Conservation (phyloP, 2,797 vertebrate genomes). For the Novumbra hubbsi region DNA sequence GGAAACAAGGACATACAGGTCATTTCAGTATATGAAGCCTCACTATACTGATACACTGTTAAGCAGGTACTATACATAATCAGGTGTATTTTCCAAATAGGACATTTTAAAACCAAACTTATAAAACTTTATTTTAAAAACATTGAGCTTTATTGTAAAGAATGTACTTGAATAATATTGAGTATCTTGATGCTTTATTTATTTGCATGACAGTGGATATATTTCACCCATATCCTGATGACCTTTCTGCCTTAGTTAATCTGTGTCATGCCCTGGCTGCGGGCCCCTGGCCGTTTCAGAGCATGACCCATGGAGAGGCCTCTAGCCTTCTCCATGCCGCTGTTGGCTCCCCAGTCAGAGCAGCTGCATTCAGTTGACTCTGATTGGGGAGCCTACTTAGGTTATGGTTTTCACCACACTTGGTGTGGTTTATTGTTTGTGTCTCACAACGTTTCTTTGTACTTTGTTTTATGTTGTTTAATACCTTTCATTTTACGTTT, state of each 20-base stretch:
- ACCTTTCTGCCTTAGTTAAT: neutral
- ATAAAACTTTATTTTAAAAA: neutral
- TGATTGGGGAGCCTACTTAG: too few relatives aligned
- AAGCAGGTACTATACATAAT: neutral
- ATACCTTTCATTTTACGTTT: too few relatives aligned
- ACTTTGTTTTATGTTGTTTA: too few relatives aligned
- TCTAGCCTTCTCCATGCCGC: too few relatives aligned
- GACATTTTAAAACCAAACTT: neutral
- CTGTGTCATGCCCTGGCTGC: too few relatives aligned
- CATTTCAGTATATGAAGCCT: constrained; percentile 12
- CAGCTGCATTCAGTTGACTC: too few relatives aligned
- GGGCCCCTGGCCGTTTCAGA: too few relatives aligned
- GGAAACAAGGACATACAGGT: constrained; percentile 3
- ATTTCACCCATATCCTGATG: neutral
- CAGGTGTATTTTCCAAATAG: neutral
- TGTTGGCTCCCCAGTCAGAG: too few relatives aligned
- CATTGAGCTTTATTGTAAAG: neutral
- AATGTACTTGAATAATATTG: neutral
- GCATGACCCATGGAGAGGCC: too few relatives aligned
- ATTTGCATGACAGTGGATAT: neutral
- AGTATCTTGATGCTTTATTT: neutral
- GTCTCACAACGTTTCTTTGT: too few relatives aligned
- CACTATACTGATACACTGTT: neutral
- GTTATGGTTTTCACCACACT: too few relatives aligned
- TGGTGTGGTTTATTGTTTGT: too few relatives aligned